phyloP scores from a whole-genome alignment of 2,797 vertebrate species.

The Neoniphon sammara region DNA sequence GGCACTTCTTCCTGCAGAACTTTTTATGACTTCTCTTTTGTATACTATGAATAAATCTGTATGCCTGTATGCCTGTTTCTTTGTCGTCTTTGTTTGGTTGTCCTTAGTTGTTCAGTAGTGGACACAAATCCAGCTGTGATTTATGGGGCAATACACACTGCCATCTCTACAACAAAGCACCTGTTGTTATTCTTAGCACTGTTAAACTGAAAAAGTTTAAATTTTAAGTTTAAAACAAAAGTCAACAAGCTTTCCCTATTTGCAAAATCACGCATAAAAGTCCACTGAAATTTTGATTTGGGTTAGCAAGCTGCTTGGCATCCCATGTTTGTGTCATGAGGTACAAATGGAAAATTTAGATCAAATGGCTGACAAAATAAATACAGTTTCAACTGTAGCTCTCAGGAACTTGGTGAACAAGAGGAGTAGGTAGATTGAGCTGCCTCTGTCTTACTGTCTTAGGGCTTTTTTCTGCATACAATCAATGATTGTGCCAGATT shows the following conservation, averaged over 20 bases:
- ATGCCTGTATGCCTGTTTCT: slow-evolving; percentile 4
- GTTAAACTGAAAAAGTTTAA: too few species aligned
- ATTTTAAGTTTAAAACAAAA: too few species aligned
- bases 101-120: not conserved
- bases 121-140: too few species aligned
- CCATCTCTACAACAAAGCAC: too few species aligned
- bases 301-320: not conserved
- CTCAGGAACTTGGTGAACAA: not conserved
- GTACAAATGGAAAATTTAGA: not conserved
- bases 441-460: too few species aligned
- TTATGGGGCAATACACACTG: too few species aligned
- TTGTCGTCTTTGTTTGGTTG: not conserved
- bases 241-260: not conserved
- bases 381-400: not conserved
- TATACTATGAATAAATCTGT: slow-evolving; percentile 91
- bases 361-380: not conserved
- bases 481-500: not conserved
- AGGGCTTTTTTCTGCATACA: too few species aligned
- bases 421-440: not conserved
- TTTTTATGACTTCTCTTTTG: slow-evolving; percentile 94
- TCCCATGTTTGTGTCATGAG: not conserved
- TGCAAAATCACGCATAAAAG: not conserved
- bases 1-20: slow-evolving; percentile 64
- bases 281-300: too few species aligned
- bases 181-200: too few species aligned